Base-by-base conservation (phyloP, 2,113 vertebrate species). In the Glaucomys volans region DNA sequence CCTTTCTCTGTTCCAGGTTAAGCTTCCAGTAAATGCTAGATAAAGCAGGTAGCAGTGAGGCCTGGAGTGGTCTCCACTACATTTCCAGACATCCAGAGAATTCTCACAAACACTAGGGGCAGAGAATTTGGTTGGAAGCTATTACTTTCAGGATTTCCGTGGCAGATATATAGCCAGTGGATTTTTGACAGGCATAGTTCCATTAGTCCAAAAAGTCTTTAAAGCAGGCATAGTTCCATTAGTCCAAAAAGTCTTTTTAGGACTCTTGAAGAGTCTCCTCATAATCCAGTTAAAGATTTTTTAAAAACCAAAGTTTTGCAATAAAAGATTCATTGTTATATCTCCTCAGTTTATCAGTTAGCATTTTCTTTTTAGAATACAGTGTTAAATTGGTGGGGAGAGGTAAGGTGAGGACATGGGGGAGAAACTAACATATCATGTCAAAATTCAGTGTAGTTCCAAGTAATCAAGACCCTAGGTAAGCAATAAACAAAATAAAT, bases 71-170 rank as follows among this genome's bases (percentile, higher is more conserved):
- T 87, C 76, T 94, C 85, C 52, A 59, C 92, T 85, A 52, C 57
- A 90, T 92, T 94, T 96, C 94, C 95, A 98, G 95, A 96, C 91
- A 69, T 95, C 90, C 81, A 96, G 94, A 97, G 92, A 96, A 92
- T 96, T 94, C 85, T 92, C 87, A 26, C 96, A 96, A 97, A 97
- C 77, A 67, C 71, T 81, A 92, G 76, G 66, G 94, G 42, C 71
- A 75, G 82, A 67, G 54, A n/a, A 42, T n/a, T 90, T 72, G 3
- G 4, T 26, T 92, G 47, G 81, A 96, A 90, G 66, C 81, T 72
- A 26, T 75, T 94, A 32, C 80, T 94, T 66, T 89, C 40, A 54
- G 75, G 62, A 95, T 95, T 95, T 35, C 54, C 83, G 72, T 52
- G 84, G 28, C 57, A 92, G 76, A 81, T 50, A 66, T 6, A 75